Base-by-base conservation (phyloP, 2,113 vertebrate species). In the Lepisosteus osseus region DNA sequence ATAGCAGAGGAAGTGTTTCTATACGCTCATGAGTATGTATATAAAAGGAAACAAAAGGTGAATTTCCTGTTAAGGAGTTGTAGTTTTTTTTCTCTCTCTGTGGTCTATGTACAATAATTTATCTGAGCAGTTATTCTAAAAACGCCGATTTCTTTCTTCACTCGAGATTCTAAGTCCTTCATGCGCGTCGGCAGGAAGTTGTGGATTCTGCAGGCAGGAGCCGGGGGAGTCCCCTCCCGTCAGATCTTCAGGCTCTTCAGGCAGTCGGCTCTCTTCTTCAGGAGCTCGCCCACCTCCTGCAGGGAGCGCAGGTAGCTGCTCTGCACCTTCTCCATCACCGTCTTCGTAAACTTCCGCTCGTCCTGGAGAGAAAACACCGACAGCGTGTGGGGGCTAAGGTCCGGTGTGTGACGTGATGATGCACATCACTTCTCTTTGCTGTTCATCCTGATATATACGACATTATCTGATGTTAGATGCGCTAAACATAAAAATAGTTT, bases 81-180 rank as follows among this genome's bases (percentile, higher is more conserved):
- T 89, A 87, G 89, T 84, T 88, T 90, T 86, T 79, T 67, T 65
- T 67, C 29, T 29, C 29, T 29, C 61, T 80, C 71, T 82, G 79
- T 75, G 83, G 42, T 85, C 91, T 96, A 94, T 97, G 88, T 98
- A 97, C 96, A 98, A 95, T 98, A 94, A 97, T 93, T 94, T 95
- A 96, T 80, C 83, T 70, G 65, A 80, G 80, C 76, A 78, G 66
- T 76, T 88, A 14, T 55, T 79, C 84, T 88, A 88, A 88, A 90
- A 88, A 77, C 75, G 84, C 72, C 61, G 72, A 74, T 73, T 82
- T 17, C 65, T 64, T 72, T 78, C n/a, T 56, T 70, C 59, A 72
- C 69, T 66, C 51, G 63, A 87, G 82, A 90, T 91, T 88, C 81
- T 72, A 88, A 89, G 92, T 92, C 90, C 92, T 90, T 93, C 92